Evolutionary conservation across 2,113 vertebrate genomes (phyloP), one percentile per base, ranked within the genome.

Genomic region (Phoxinus phoxinus): DNA sequence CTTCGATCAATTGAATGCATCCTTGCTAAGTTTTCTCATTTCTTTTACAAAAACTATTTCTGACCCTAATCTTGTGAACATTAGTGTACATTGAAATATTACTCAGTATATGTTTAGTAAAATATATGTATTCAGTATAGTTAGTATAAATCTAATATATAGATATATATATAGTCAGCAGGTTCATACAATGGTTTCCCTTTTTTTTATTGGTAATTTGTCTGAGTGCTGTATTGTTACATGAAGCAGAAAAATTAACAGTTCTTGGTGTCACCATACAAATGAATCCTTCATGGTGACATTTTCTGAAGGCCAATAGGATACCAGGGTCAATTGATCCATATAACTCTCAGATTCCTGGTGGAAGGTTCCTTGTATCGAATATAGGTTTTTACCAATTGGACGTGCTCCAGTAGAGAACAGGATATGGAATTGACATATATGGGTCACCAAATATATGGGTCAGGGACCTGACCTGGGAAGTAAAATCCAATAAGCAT

Each of bases 291-390:
- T 89, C 25, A 65, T 46, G 32, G 10, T 85, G 72, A n/a, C 69
- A 58, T 83, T 83, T 84, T 35, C 63, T 83, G 63, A 83, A 53
- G 85, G 53, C 37, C 78, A 83, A 74, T 79, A 85, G 77, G 72
- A 13, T 48, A 63, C 41, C 19, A 69, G 77, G 85, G 83, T 67
- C 74, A 63, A 74, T 83, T 77, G 83, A 86, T 84, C 67, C 3
- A n/a, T 46, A 4, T 21, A 51, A 61, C 32, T 63, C 44, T 75
- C 48, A 48, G 27, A 76, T 74, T 74, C 37, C n/a, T 41, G 9
- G 11, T 41, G 67, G 81, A 59, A 17, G 7, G 19, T n/a, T 61
- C 51, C 63, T 17, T 80, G n/a, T 76, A 59, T 72, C 21, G 27
- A 27, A 51, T 69, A 19, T n/a, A 37, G 17, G n/a, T 35, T 81